A percentile compares a stretch with the other conserved stretches of the same genome.
phyloP scores from a whole-genome alignment of 1,140 invertebrate genomes.

The Gerris buenoi region DNA sequence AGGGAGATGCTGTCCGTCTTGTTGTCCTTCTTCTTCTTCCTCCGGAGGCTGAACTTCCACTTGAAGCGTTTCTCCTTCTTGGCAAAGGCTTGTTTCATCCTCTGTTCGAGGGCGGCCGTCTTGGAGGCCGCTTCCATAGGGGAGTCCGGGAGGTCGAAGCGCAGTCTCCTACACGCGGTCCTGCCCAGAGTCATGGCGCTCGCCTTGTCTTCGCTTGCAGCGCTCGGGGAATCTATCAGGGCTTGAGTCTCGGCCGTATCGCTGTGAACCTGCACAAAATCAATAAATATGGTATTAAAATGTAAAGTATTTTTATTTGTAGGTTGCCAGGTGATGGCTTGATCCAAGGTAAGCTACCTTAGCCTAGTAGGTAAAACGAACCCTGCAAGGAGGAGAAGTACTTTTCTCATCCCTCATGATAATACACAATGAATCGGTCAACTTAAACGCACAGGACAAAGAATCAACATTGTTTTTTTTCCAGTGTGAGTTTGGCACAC shows the following conservation, averaged over 20 bases:
- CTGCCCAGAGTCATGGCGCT: not conserved
- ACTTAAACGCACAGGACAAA: too few relatives aligned
- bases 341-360: too few relatives aligned
- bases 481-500: too few relatives aligned
- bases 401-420: too few relatives aligned
- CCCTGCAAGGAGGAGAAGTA: too few relatives aligned
- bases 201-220: not conserved
- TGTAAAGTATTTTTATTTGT: too few relatives aligned
- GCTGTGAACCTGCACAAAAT: not conserved
- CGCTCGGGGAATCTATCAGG: not conserved
- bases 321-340: too few relatives aligned
- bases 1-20: not conserved
- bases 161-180: slow-evolving; percentile 18
- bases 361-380: too few relatives aligned
- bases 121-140: slow-evolving; percentile 8
- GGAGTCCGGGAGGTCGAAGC: slow-evolving; percentile 22
- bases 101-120: not conserved
- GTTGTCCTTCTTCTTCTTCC: slow-evolving; percentile 15
- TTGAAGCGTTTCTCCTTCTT: slow-evolving; percentile 13
- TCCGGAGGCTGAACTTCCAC: slow-evolving; percentile 4
- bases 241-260: not conserved
- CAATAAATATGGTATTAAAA: too few relatives aligned
- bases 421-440: too few relatives aligned
- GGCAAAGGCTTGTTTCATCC: slow-evolving; percentile 7
- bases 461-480: too few relatives aligned